A percentile compares a stretch with the other conserved stretches of the same genome.
phyloP scores from a whole-genome alignment of 1,140 invertebrate genomes.

The Steinernema khuongi region DNA sequence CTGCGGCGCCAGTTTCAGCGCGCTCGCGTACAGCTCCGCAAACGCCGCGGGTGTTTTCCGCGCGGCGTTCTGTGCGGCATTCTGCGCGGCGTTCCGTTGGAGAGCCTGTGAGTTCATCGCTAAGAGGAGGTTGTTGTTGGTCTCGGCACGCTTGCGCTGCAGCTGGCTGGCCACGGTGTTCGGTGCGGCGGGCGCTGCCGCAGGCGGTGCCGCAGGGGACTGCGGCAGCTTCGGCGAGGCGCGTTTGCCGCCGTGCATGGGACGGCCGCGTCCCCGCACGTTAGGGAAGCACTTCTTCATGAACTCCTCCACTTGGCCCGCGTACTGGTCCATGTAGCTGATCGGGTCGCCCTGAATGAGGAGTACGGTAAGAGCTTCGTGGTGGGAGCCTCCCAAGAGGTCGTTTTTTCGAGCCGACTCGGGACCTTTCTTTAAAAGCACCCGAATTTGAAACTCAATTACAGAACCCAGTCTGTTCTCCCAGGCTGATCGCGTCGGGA shows the following conservation, averaged over 20 bases:
- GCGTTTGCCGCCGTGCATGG: constrained; percentile 34
- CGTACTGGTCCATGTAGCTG: constrained; percentile 40
- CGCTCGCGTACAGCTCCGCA: not conserved
- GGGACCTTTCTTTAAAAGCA: too few relatives aligned
- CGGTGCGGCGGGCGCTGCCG: not conserved
- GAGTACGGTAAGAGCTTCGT: not conserved
- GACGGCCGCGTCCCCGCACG: constrained; percentile 33
- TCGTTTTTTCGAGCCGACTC: too few relatives aligned
- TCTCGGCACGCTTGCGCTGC: not conserved
- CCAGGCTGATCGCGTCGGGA: too few relatives aligned
- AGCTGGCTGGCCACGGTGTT: constrained; percentile 24
- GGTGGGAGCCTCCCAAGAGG: too few relatives aligned
- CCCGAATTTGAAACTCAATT: too few relatives aligned
- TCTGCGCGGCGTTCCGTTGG: constrained; percentile 25
- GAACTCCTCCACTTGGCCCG: constrained; percentile 37
- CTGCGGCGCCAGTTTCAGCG: not conserved
- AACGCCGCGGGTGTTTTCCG: too few relatives aligned
- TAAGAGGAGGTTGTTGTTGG: constrained; percentile 12
- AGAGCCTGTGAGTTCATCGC: constrained; percentile 11
- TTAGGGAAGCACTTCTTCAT: constrained; percentile 42
- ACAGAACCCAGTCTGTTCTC: too few relatives aligned
- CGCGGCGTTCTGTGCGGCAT: not conserved
- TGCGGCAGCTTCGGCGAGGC: constrained; percentile 26
- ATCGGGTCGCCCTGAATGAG: constrained; percentile 39
- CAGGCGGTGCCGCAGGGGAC: not conserved